Percentiles rank a stretch among this genome's conserved stretches.
phyloP scores from a whole-genome alignment of 2,797 vertebrate genomes.

The Vultur gryphus region DNA sequence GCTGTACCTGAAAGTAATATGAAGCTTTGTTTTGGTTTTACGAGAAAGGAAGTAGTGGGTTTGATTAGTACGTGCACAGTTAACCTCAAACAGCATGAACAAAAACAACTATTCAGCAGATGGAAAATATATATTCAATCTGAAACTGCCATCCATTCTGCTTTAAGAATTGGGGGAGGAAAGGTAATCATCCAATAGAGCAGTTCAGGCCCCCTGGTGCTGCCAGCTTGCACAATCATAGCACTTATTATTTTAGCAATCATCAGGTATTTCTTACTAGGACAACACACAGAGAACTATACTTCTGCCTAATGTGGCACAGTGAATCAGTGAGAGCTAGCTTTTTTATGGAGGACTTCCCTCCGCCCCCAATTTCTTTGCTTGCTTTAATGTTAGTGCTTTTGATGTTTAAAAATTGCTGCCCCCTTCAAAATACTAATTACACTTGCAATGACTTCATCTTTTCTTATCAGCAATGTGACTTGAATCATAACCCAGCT shows the following conservation, averaged over 20 bases:
- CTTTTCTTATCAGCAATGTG: not conserved
- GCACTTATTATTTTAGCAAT: not conserved
- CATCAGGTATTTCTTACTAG: not conserved
- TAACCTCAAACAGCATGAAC: constrained; percentile 73
- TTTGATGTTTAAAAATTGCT: constrained; percentile 1
- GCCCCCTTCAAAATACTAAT: not conserved
- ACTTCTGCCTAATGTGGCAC: not conserved
- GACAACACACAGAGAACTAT: not conserved
- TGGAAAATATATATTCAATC: constrained; percentile 77
- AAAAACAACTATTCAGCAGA: constrained; percentile 76
- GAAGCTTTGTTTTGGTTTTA: constrained; percentile 81
- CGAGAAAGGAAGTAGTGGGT: constrained; percentile 81
- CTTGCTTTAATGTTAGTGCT: not conserved
- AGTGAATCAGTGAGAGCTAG: not conserved
- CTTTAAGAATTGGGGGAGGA: constrained; percentile 13
- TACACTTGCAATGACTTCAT: not conserved
- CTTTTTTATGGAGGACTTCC: not conserved
- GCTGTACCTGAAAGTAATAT: constrained; percentile 64
- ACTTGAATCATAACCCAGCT: not conserved
- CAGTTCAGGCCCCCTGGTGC: not conserved
- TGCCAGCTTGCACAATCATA: not conserved
- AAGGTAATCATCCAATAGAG: not conserved
- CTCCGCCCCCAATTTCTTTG: not conserved
- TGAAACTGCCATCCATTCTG: constrained; percentile 65
- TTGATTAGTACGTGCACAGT: constrained; percentile 69